Evolutionary conservation across 2,797 vertebrate genomes (phyloP).

Genomic region (Oryzias dopingdopingensis): DNA sequence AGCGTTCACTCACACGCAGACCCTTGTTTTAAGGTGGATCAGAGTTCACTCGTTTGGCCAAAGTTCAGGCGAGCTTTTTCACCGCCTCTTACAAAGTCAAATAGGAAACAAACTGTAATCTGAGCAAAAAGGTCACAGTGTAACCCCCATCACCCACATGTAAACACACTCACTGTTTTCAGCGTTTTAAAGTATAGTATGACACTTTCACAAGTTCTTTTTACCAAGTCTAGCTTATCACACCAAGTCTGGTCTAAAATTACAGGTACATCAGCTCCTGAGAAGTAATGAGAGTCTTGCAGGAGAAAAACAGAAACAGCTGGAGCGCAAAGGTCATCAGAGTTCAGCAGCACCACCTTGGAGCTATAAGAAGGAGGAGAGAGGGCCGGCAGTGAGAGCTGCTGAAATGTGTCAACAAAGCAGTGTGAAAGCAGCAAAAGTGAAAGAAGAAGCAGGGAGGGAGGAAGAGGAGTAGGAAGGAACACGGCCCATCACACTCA

Average conservation of each 20-base stretch:
- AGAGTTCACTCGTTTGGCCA: too few species aligned
- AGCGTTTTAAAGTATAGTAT: background rate
- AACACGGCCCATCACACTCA: background rate
- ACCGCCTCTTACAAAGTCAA: too few species aligned
- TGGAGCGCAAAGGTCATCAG: slow-evolving; percentile 29
- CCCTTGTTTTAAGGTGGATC: too few species aligned
- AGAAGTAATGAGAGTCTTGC: slow-evolving; percentile 12
- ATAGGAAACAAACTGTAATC: too few species aligned
- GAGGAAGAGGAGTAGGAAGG: background rate
- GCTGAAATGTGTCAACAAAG: slow-evolving; percentile 54
- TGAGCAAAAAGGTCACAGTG: too few species aligned
- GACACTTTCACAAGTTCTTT: background rate
- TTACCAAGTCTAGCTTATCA: background rate
- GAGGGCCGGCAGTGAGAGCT: slow-evolving; percentile 14
- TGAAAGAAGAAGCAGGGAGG: slow-evolving; percentile 30
- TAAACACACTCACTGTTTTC: background rate
- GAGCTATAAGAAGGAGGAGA: slow-evolving; percentile 13
- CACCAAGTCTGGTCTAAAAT: slow-evolving; percentile 1
- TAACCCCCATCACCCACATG: background rate
- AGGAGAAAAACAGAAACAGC: slow-evolving; percentile 21
- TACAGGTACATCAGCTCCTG: slow-evolving; percentile 7
- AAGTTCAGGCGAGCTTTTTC: too few species aligned
- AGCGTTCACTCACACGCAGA: too few species aligned
- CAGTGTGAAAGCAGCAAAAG: slow-evolving; percentile 31
- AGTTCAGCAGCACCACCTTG: slow-evolving; percentile 34